Evolutionary conservation across 2,888 invertebrate genomes (phyloP).

Genomic region (Ennomos quercinarius): DNA sequence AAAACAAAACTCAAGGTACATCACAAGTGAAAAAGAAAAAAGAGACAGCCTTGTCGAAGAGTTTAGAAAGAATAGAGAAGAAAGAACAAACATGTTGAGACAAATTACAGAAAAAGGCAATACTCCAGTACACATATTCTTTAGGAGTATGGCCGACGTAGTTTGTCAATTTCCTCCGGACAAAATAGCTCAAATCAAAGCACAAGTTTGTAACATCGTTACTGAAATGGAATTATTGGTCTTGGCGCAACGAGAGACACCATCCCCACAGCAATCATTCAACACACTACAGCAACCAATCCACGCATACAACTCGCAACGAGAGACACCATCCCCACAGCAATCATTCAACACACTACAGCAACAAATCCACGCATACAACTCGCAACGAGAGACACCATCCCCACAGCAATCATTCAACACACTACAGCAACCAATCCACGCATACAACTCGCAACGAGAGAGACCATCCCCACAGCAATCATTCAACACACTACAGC

Average conservation of each 20-base stretch:
- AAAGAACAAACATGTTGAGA: constrained; percentile 29
- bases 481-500: too few relatives aligned
- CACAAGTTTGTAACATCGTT: constrained; percentile 29
- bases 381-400: too few relatives aligned
- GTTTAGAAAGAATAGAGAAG: constrained; percentile 26
- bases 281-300: too few relatives aligned
- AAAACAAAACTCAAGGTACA: constrained; percentile 29
- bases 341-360: constrained; percentile 30
- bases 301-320: constrained; percentile 26
- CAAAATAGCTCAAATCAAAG: constrained; percentile 29
- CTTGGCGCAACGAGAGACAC: constrained; percentile 28
- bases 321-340: constrained; percentile 28
- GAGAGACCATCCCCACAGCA: too few relatives aligned
- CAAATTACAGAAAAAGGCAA: constrained; percentile 28
- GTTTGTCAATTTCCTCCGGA: constrained; percentile 31
- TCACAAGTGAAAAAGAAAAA: constrained; percentile 30
- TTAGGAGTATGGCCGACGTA: constrained; percentile 32
- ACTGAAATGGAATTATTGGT: constrained; percentile 29
- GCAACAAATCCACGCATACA: too few relatives aligned
- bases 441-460: too few relatives aligned
- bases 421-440: too few relatives aligned
- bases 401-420: too few relatives aligned
- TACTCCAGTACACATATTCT: constrained; percentile 30
- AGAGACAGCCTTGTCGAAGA: constrained; percentile 28
- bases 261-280: constrained; percentile 28